These are phyloP conservation scores for Machimus rusticus DNA, from an alignment of 2,888 invertebrate species.

Conservation along the genomic window DNA sequence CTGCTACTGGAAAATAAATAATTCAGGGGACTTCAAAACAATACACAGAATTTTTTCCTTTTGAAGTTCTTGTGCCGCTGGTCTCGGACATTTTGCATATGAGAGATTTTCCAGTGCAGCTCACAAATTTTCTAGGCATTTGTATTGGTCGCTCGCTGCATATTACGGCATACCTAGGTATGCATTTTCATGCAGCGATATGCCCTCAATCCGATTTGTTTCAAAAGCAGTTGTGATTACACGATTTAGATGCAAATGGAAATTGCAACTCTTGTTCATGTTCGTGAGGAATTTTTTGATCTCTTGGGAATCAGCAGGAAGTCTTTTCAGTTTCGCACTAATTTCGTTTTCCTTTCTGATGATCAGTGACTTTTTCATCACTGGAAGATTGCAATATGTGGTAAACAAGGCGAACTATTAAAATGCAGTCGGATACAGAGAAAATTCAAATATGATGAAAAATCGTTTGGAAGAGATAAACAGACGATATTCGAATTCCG, in stretches of 20 bases:
- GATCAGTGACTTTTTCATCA: neutral
- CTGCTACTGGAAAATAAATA: neutral
- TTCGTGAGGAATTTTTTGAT: neutral
- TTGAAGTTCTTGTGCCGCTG: neutral
- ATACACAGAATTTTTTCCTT: neutral
- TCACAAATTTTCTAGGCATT: neutral
- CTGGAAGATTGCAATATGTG: neutral
- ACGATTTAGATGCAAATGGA: constrained; percentile 2
- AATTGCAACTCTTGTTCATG: neutral
- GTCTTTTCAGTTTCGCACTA: neutral
- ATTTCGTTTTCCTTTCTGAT: neutral
- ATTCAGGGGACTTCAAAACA: neutral
- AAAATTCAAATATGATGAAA: neutral
- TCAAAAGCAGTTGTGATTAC: neutral
- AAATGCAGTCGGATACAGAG: neutral
- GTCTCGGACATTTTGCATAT: neutral
- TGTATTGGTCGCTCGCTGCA: neutral
- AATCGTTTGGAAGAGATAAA: neutral
- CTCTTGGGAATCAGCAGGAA: neutral
- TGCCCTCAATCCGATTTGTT: neutral
- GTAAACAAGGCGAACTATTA: neutral
- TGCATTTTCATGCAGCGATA: neutral
- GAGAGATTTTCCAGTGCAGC: neutral
- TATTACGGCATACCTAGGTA: neutral
- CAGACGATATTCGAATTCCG: neutral